Evolutionary conservation across 2,888 invertebrate genomes (phyloP).

Genomic region (Lampropteryx suffumata): DNA sequence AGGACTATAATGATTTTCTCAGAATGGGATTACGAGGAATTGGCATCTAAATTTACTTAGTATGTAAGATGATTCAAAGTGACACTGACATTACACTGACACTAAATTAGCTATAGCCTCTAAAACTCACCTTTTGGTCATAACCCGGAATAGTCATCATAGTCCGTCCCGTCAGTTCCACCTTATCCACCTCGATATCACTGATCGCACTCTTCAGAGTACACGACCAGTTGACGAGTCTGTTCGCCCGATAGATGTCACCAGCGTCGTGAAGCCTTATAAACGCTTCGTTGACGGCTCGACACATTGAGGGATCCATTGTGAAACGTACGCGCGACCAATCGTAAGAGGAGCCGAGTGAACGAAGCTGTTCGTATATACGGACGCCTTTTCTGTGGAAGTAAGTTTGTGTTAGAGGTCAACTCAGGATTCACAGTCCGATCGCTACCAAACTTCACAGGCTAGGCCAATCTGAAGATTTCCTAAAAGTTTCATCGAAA

Average conservation of each 20-base stretch:
- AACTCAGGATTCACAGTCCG: too few species aligned
- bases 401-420: too few species aligned
- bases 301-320: slow-evolving; percentile 95
- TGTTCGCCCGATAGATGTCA: slow-evolving; percentile 95
- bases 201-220: slow-evolving; percentile 98
- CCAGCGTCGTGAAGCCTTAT: slow-evolving; percentile 93
- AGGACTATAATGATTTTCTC: too few species aligned
- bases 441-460: too few species aligned
- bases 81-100: too few species aligned
- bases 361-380: slow-evolving; percentile 92
- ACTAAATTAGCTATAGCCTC: too few species aligned
- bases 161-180: slow-evolving; percentile 93
- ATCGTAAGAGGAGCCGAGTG: slow-evolving; percentile 95
- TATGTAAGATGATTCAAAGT: too few species aligned
- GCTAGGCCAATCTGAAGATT: too few species aligned
- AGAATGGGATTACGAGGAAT: too few species aligned
- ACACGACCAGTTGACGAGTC: slow-evolving; percentile 99
- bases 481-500: too few species aligned
- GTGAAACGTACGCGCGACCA: slow-evolving; percentile 98
- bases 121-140: slow-evolving; percentile 82
- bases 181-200: slow-evolving; percentile 99
- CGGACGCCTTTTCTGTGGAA: slow-evolving; percentile 86
- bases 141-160: slow-evolving; percentile 95
- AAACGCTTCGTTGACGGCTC: slow-evolving; percentile 97
- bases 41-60: too few species aligned